phyloP scores from a whole-genome alignment of 2,113 vertebrate species.

The Larimichthys polyactis region DNA sequence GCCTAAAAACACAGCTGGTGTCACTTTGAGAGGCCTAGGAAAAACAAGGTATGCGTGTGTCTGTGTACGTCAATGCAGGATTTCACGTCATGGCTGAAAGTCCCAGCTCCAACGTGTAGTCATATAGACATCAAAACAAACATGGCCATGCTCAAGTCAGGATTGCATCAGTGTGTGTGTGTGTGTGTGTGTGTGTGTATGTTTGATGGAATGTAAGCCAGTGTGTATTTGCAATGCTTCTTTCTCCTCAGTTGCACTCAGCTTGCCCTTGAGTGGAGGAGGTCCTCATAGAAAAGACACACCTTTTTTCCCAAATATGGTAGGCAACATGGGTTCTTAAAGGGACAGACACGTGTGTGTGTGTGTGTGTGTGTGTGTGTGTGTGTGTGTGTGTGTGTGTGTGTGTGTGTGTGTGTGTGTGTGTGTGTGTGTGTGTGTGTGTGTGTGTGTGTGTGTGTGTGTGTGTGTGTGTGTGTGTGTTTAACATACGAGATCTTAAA shows the following conservation, averaged over 20 bases:
- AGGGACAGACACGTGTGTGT: slow-evolving; percentile 32
- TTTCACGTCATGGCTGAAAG: neutral
- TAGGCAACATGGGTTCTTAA: slow-evolving; percentile 58
- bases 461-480: neutral
- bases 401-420: neutral
- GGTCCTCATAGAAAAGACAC: slow-evolving; percentile 50
- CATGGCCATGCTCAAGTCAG: slow-evolving; percentile 14
- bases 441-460: slow-evolving; percentile 3
- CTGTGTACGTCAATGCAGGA: neutral
- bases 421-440: neutral
- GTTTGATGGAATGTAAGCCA: slow-evolving; percentile 56
- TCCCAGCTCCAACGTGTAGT: neutral
- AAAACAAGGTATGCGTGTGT: slow-evolving; percentile 28
- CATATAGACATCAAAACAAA: slow-evolving; percentile 61
- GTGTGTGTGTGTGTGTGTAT: slow-evolving; percentile 34
- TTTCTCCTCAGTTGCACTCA: slow-evolving; percentile 58
- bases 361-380: neutral
- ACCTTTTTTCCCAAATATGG: slow-evolving; percentile 64
- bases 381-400: neutral
- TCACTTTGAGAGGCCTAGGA: slow-evolving; percentile 44
- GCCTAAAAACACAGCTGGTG: slow-evolving; percentile 45
- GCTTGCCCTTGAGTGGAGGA: slow-evolving; percentile 53
- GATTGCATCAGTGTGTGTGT: slow-evolving; percentile 45
- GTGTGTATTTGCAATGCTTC: slow-evolving; percentile 65
- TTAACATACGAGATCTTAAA: neutral